Evolutionary conservation across 2,797 vertebrate genomes (phyloP).

Genomic region (Acrossocheilus fasciatus): DNA sequence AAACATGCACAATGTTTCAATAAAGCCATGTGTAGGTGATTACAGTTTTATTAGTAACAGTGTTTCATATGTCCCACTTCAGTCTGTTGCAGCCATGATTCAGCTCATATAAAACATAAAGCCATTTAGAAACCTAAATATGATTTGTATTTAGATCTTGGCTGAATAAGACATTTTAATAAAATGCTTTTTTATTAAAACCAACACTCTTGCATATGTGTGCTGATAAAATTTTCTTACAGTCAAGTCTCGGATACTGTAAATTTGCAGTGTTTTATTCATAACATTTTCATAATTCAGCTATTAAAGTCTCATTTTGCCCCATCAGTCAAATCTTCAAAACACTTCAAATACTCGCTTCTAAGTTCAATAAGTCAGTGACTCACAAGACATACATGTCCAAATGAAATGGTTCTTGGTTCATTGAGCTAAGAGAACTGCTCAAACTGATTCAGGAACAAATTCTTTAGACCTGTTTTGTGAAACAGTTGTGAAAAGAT

Average conservation of each 20-base stretch:
- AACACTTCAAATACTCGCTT: background rate
- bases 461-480: background rate
- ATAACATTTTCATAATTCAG: constrained; percentile 1
- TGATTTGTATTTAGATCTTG: background rate
- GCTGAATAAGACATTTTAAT: background rate
- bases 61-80: background rate
- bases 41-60: background rate
- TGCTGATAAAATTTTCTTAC: background rate
- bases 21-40: background rate
- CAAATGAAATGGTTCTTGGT: background rate
- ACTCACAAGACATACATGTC: background rate
- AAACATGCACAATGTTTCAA: background rate
- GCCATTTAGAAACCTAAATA: background rate
- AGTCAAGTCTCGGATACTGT: background rate
- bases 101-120: background rate
- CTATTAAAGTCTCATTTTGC: background rate
- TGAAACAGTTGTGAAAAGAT: background rate
- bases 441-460: constrained; percentile 9
- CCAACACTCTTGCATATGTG: background rate
- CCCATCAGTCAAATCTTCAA: background rate
- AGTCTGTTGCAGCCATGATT: background rate
- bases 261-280: background rate
- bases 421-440: background rate
- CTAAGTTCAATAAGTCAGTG: background rate
- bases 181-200: constrained; percentile 1